Evolutionary conservation across 1,140 invertebrate species (phyloP), one percentile per base, ranked within the genome.

Genomic region (Formica exsecta): DNA sequence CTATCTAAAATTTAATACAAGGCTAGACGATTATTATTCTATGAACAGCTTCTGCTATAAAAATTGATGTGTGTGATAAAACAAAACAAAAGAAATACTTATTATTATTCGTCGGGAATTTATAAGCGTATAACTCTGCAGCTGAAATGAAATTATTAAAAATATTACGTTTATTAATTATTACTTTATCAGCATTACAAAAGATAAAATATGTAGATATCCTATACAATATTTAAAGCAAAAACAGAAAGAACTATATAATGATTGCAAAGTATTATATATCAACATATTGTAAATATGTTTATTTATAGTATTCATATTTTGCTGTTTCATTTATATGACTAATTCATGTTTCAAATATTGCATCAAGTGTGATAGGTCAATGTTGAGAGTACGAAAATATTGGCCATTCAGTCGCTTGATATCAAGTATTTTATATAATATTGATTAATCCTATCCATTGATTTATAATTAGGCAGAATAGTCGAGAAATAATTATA

Each of bases 311-410:
- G 9, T 19, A 79, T 1, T 79, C 7, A 9, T 9, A 41, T 51
- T 83, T 22, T 73, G 25, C 57, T 48, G 22, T 71, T 41, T 74
- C 25, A 87, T 68, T 81, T 65, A 38, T 59, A 22, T 22, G 7
- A 57, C 2, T 29, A 73, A 48, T 32, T 81, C 29, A 1, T 54
- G 36, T 44, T 65, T 0, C 25, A 57, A 62, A 25, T 65, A 19
- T 74, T 44, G 6, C 13, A 25, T 61, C 13, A 51, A 61, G 13
- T 22, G 22, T 81, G 19, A 74, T 29, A 32, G 48, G n/a, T 74
- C 85, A 86, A 22, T 65, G 13, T 48, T 36, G 13, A 54, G 38
- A 59, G 19, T 6, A 48, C 7, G 32, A 16, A 61, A 25, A 61
- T 61, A 61, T 68, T 29, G 48, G 22, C 41, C 9, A 36, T 25